phyloP scores from a whole-genome alignment of 2,888 invertebrate genomes.

The Unio delphinus region DNA sequence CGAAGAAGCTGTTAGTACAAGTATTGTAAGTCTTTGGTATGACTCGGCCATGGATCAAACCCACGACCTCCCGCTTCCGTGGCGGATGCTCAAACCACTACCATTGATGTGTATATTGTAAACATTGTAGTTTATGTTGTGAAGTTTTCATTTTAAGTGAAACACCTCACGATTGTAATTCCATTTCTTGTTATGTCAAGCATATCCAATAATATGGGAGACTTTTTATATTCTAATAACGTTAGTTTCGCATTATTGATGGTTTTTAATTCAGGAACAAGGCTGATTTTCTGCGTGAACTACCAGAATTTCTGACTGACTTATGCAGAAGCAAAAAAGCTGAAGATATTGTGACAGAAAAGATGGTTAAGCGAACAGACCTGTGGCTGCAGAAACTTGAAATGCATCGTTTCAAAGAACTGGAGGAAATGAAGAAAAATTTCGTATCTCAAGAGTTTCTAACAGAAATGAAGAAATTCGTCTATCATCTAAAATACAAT shows the following conservation, averaged over 20 bases:
- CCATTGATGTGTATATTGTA: too few species aligned
- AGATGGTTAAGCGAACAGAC: neutral
- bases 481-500: conserved; percentile 4
- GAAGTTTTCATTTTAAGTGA: too few species aligned
- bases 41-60: too few species aligned
- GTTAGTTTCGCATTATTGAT: neutral
- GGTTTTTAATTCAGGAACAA: neutral
- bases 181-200: too few species aligned
- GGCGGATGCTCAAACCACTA: too few species aligned
- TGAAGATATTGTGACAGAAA: neutral
- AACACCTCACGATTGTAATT: too few species aligned
- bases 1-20: too few species aligned
- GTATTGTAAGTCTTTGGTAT: too few species aligned
- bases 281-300: neutral
- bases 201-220: too few species aligned
- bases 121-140: too few species aligned
- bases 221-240: too few species aligned
- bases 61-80: too few species aligned
- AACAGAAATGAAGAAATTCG: conserved; percentile 5
- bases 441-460: neutral
- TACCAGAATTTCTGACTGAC: neutral
- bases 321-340: conserved; percentile 3
- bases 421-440: conserved; percentile 1
- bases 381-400: conserved; percentile 3
- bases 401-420: neutral